Base-by-base conservation (phyloP, 2,797 vertebrate species). In the Sphenodon punctatus region DNA sequence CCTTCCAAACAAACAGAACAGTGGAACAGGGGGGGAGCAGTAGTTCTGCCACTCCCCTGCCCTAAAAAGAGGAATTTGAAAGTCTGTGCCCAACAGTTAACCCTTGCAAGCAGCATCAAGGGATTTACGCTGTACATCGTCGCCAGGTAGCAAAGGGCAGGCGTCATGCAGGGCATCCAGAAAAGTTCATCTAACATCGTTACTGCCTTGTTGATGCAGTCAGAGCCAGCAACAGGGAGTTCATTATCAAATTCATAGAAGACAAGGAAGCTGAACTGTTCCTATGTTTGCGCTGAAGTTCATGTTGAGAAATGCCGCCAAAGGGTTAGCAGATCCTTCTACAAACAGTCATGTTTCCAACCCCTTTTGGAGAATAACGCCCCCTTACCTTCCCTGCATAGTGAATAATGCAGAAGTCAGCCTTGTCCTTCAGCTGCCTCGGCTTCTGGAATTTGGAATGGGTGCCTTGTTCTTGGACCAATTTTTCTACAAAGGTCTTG, bases 371-470 rank as follows among this genome's bases (percentile, higher is more conserved):
- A 58, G 19, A 58, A 22, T 23, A 13, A 32, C 7, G 22, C 1
- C 16, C n/a, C 16, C 91, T 90, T 93, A 99, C 98, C 98, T 98
- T 99, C 75, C 98, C 98, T 38, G 98, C 98, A 15, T 99, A 99
- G 92, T 99, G 98, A 88, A 99, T 98, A 70, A 99, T 96, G 89
- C 97, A 98, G 94, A 99, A 99, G 45, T 99, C 98, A 0, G 98
- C 98, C 93, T 98, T 98, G 87, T 99, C 98, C 95, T 98, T 99
- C 36, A 99, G 96, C 41, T 99, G 99, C 87, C 98, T 97, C 71
- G 98, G 98, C 68, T 98, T 99, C 79, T 97, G 96, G 95, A 99
- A 99, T 87, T 99, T 99, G 78, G 98, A 97, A 91, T 99, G 98
- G 1, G 96, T 97, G 48, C 98, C 98, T 93, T 99, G 98, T 85